Evolutionary conservation across 2,888 invertebrate genomes (phyloP), one percentile per base, ranked within the genome.

Genomic region (Harpagoxenus sublaevis): DNA sequence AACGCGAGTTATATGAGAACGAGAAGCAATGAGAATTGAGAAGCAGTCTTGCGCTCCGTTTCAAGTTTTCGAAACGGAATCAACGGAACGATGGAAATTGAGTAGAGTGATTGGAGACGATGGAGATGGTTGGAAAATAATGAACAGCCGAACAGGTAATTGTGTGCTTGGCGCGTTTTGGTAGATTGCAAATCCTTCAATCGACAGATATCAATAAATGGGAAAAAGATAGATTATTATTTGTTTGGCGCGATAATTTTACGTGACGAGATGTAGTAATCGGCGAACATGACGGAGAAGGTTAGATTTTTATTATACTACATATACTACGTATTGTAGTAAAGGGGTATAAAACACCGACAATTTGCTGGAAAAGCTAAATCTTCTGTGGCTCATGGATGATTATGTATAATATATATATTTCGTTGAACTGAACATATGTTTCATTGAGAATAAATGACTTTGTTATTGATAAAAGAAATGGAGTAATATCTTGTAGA

Each of bases 31-130:
- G 23, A 28, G 18, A 87, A n/a, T n/a, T 85, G 89, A 75, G 75
- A 83, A 57, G 60, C 71, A 31, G 79, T 84, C 89, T 84, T 89
- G 81, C 82, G 23, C 79, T 62, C 68, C 70, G 62, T 83, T 62
- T 31, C 75, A 45, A 84, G 55, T 84, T 87, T 88, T 90, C 82
- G 77, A 87, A 89, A 89, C 84, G 35, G 15, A 60, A 35, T 5
- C 86, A 89, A 89, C 84, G 35, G 15, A 60, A 35, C 10, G 35
- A 60, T 15, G 73, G 65, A 87, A 66, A 86, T 75, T 77, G 71
- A 84, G 78, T 84, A 85, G 57, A 35, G 5, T 35, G 35, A 35
- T 3, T 35, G 35, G 71, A 84, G 78, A 83, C 84, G 57, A 15
- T 9, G 3, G 12, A 12, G 35, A 66, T 79, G 83, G 55, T 87